These are phyloP conservation scores for Napeogenes sylphis DNA, from an alignment of 2,888 invertebrate genomes.

Conservation along the genomic window DNA sequence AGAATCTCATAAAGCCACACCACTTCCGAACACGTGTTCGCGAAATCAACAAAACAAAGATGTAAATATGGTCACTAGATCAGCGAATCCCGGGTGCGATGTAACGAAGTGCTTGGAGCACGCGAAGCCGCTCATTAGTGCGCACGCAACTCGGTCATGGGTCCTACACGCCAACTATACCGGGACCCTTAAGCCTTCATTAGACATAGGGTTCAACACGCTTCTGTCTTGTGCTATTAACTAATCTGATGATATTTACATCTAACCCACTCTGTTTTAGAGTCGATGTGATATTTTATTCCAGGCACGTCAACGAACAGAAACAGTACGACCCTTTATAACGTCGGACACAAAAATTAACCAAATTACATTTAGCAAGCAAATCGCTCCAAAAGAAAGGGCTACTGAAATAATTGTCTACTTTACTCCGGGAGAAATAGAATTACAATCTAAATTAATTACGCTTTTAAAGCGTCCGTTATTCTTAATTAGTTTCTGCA, in stretches of 20 bases:
- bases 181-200: conserved; percentile 48
- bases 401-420: conserved; percentile 77
- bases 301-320: conserved; percentile 38
- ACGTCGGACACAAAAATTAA: conserved; percentile 70
- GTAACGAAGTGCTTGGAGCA: conserved; percentile 64
- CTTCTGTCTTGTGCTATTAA: conserved; percentile 26
- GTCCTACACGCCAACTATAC: conserved; percentile 41
- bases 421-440: conserved; percentile 76
- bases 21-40: conserved; percentile 36
- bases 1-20: conserved; percentile 28
- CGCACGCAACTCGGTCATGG: conserved; percentile 57
- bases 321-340: conserved; percentile 49
- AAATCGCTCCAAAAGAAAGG: conserved; percentile 75
- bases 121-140: conserved; percentile 70
- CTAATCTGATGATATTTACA: conserved; percentile 18
- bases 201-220: conserved; percentile 57
- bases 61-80: conserved; percentile 39
- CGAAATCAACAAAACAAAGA: conserved; percentile 49
- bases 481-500: conserved; percentile 79
- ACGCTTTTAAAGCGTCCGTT: conserved; percentile 79
- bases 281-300: conserved; percentile 27
- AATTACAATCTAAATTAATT: conserved; percentile 79
- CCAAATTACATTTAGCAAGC: conserved; percentile 71
- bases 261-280: conserved; percentile 24
- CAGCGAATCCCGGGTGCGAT: conserved; percentile 59